Percentiles rank a stretch among this genome's conserved stretches.
These are phyloP conservation scores for Mastomys natalensis DNA, from an alignment of 2,113 vertebrate genomes.

Conservation along the genomic window DNA sequence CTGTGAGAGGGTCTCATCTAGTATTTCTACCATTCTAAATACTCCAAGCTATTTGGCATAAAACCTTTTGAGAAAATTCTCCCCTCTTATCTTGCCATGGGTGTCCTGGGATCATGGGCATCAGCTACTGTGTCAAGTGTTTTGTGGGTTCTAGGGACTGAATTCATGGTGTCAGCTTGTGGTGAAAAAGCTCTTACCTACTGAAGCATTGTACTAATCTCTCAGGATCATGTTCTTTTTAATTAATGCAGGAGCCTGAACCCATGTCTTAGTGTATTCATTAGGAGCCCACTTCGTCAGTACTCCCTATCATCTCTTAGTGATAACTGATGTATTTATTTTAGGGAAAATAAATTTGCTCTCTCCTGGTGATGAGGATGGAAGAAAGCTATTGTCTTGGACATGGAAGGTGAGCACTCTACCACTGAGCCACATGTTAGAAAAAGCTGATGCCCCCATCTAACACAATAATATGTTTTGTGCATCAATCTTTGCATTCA, in stretches of 20 bases:
- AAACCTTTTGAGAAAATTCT: not conserved
- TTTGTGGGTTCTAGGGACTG: not conserved
- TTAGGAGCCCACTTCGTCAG: too few relatives aligned
- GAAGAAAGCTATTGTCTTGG: not conserved
- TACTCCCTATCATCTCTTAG: not conserved
- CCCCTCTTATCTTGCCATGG: not conserved
- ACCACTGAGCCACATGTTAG: too few relatives aligned
- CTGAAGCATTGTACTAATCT: not conserved
- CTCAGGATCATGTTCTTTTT: not conserved
- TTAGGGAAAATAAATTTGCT: not conserved
- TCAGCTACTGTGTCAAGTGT: not conserved
- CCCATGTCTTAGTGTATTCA: not conserved
- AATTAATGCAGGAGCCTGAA: not conserved
- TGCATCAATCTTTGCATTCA: slow-evolving; percentile 7
- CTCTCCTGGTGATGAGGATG: not conserved
- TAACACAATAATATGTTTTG: not conserved
- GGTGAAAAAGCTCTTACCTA: not conserved
- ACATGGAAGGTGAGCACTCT: not conserved
- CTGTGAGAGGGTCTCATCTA: not conserved
- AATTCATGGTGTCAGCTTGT: not conserved
- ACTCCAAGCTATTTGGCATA: not conserved
- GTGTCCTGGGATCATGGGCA: too few relatives aligned
- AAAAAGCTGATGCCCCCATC: not conserved
- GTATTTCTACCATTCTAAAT: not conserved
- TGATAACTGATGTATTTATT: slow-evolving; percentile 37